phyloP scores from a whole-genome alignment of 1,140 invertebrate species.

The Hycleus phaleratus region DNA sequence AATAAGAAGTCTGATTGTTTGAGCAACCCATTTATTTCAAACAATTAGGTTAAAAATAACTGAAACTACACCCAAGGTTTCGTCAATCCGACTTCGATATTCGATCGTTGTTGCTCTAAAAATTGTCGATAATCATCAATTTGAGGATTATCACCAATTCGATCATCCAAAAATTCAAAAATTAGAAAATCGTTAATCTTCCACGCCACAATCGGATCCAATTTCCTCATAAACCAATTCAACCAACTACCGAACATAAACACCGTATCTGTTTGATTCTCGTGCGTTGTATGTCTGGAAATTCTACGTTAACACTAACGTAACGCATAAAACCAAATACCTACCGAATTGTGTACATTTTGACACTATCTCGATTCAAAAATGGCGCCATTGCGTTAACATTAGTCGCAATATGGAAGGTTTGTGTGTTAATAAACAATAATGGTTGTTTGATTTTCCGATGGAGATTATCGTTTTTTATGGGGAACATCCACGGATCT shows the following conservation, averaged over 20 bases:
- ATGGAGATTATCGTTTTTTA: constrained; percentile 48
- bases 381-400: constrained; percentile 49
- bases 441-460: constrained; percentile 48
- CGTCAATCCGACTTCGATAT: constrained; percentile 31
- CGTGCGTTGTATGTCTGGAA: constrained; percentile 44
- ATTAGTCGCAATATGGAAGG: constrained; percentile 57
- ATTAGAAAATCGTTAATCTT: constrained; percentile 43
- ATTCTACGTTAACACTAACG: neutral
- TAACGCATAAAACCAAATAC: constrained; percentile 2
- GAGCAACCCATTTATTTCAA: too few relatives aligned
- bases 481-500: constrained; percentile 64
- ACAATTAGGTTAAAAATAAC: too few relatives aligned
- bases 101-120: constrained; percentile 22
- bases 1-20: too few relatives aligned
- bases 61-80: constrained; percentile 33
- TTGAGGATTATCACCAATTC: constrained; percentile 21
- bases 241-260: constrained; percentile 42
- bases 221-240: constrained; percentile 44
- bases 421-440: constrained; percentile 57
- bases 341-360: constrained; percentile 48
- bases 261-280: constrained; percentile 43
- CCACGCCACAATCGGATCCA: constrained; percentile 36
- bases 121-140: constrained; percentile 23
- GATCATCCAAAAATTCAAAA: constrained; percentile 37
- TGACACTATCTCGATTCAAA: constrained; percentile 23